These are phyloP conservation scores for Phyllotreta striolata DNA, from an alignment of 2,888 invertebrate genomes.

Conservation along the genomic window DNA sequence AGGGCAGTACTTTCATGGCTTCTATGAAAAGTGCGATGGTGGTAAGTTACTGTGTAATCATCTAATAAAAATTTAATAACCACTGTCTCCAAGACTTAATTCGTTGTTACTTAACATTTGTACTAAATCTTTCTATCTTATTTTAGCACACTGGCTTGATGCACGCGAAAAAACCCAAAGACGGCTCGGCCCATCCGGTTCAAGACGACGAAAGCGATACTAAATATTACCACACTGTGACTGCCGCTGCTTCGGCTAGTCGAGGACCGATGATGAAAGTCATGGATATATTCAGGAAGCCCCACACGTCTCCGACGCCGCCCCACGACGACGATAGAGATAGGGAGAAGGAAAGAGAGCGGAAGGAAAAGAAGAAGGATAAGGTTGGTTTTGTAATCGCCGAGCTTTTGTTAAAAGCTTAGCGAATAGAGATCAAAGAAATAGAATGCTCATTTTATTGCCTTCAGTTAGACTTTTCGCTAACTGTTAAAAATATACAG, in stretches of 20 bases:
- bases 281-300: slow-evolving; percentile 87
- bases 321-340: slow-evolving; percentile 39
- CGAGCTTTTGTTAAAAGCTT: neutral
- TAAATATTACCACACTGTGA: slow-evolving; percentile 78
- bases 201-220: slow-evolving; percentile 68
- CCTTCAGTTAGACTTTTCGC: neutral
- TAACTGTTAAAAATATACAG: too few species aligned
- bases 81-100: too few species aligned
- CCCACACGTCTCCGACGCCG: slow-evolving; percentile 68
- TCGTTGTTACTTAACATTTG: slow-evolving; percentile 6
- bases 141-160: slow-evolving; percentile 64
- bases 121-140: slow-evolving; percentile 25
- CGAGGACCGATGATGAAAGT: slow-evolving; percentile 88
- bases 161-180: slow-evolving; percentile 64
- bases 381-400: slow-evolving; percentile 25
- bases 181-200: slow-evolving; percentile 76
- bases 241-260: slow-evolving; percentile 69
- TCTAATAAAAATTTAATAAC: too few species aligned
- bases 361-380: slow-evolving; percentile 42
- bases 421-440: too few species aligned
- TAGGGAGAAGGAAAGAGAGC: slow-evolving; percentile 62
- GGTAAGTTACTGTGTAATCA: slow-evolving; percentile 61
- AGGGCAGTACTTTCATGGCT: slow-evolving; percentile 77
- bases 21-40: slow-evolving; percentile 86
- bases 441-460: neutral